A percentile compares a stretch with the other conserved stretches of the same genome.
These are phyloP conservation scores for Amphipyra berbera DNA, from an alignment of 2,888 invertebrate species.

Conservation along the genomic window DNA sequence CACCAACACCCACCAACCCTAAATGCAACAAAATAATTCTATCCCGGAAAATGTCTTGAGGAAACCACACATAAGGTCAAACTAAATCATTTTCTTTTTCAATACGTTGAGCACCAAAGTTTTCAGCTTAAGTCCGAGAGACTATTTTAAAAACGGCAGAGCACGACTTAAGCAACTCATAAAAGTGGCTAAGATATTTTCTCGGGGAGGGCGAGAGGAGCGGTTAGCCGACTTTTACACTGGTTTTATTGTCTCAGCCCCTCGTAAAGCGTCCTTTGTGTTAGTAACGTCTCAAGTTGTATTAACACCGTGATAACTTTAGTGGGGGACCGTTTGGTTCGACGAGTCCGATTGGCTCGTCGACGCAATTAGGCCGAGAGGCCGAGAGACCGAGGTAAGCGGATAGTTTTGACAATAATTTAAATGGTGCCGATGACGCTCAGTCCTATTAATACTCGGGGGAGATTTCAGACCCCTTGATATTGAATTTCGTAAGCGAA, in stretches of 20 bases:
- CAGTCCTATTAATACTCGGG: constrained; percentile 75
- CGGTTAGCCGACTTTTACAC: constrained; percentile 87
- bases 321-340: constrained; percentile 64
- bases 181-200: constrained; percentile 78
- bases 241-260: constrained; percentile 86
- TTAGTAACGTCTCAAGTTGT: constrained; percentile 84
- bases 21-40: constrained; percentile 58
- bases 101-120: constrained; percentile 71
- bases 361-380: constrained; percentile 78
- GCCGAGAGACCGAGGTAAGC: constrained; percentile 72
- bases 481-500: constrained; percentile 83
- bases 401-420: constrained; percentile 84
- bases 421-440: constrained; percentile 79
- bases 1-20: constrained; percentile 56
- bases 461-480: constrained; percentile 75
- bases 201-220: constrained; percentile 73
- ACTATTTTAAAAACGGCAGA: constrained; percentile 80
- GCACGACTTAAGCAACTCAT: constrained; percentile 79
- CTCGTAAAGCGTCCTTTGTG: constrained; percentile 83
- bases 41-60: constrained; percentile 41
- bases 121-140: constrained; percentile 64
- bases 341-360: constrained; percentile 68
- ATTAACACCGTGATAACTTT: constrained; percentile 85
- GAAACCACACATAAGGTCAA: constrained; percentile 31
- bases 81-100: constrained; percentile 70